phyloP scores from a whole-genome alignment of 2,113 vertebrate species.

The Gadus chalcogrammus region DNA sequence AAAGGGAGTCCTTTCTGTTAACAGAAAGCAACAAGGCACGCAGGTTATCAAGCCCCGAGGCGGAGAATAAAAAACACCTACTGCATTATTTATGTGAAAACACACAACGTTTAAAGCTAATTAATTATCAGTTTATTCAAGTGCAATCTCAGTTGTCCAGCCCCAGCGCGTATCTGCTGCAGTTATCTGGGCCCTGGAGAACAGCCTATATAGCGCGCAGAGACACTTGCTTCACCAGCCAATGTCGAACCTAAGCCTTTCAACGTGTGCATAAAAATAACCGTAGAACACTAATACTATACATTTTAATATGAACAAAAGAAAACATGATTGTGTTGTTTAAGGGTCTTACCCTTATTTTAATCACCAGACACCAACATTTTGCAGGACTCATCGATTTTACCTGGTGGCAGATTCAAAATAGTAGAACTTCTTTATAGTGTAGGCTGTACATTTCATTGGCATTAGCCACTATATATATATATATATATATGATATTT shows the following conservation, averaged over 20 bases:
- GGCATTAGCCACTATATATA: no score
- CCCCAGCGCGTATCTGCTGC: neutral
- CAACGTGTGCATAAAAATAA: neutral
- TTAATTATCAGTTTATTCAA: slow-evolving; percentile 6
- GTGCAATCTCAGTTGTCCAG: neutral
- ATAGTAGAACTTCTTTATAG: no score
- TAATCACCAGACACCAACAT: no score
- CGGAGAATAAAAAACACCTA: slow-evolving; percentile 3
- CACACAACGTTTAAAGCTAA: neutral
- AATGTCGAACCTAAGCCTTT: neutral
- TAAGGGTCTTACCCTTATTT: no score
- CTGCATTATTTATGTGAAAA: neutral
- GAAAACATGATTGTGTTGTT: neutral
- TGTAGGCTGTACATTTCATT: no score
- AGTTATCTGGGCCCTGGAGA: neutral
- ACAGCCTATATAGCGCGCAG: no score
- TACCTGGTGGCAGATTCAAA: no score
- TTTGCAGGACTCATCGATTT: no score
- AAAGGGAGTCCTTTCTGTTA: neutral
- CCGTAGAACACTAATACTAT: no score
- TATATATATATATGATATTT: no score
- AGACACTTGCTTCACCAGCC: no score
- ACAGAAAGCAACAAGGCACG: slow-evolving; percentile 1
- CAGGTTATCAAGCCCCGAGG: slow-evolving; percentile 5
- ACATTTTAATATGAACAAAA: neutral